Evolutionary conservation across 2,113 vertebrate genomes (phyloP).

Genomic region (Gymnogyps californianus): DNA sequence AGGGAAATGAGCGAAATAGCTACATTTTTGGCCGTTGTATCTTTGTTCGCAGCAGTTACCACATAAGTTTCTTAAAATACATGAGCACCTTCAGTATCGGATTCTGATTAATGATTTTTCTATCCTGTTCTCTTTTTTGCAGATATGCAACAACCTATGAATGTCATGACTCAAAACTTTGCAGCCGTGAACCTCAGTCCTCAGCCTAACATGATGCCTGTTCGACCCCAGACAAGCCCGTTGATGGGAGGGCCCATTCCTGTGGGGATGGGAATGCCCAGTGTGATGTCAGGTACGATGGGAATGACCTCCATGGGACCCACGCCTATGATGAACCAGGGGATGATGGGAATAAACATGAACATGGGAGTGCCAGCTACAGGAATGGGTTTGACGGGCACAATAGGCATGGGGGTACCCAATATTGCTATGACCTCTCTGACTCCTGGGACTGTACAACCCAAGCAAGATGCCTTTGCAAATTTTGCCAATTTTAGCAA

Average conservation of each 20-base stretch:
- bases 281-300: constrained; percentile 83
- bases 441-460: constrained; percentile 83
- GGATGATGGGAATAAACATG: constrained; percentile 87
- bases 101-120: not conserved
- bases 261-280: constrained; percentile 80
- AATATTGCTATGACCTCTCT: constrained; percentile 73
- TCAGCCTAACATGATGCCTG: constrained; percentile 76
- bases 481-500: constrained; percentile 99
- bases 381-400: constrained; percentile 81
- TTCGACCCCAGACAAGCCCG: constrained; percentile 73
- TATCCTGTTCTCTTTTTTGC: constrained; percentile 8
- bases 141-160: constrained; percentile 84
- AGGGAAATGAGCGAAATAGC: fast-evolving
- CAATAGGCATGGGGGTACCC: constrained; percentile 81
- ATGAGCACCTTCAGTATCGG: not conserved
- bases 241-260: constrained; percentile 80
- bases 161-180: constrained; percentile 89
- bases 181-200: constrained; percentile 85
- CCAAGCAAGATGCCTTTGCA: constrained; percentile 97
- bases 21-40: fast-evolving
- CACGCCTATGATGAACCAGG: constrained; percentile 78
- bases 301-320: constrained; percentile 79
- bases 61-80: not conserved
- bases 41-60: not conserved
- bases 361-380: constrained; percentile 76